These are phyloP conservation scores for Seira musarum DNA, from an alignment of 2,888 invertebrate genomes.

Conservation along the genomic window DNA sequence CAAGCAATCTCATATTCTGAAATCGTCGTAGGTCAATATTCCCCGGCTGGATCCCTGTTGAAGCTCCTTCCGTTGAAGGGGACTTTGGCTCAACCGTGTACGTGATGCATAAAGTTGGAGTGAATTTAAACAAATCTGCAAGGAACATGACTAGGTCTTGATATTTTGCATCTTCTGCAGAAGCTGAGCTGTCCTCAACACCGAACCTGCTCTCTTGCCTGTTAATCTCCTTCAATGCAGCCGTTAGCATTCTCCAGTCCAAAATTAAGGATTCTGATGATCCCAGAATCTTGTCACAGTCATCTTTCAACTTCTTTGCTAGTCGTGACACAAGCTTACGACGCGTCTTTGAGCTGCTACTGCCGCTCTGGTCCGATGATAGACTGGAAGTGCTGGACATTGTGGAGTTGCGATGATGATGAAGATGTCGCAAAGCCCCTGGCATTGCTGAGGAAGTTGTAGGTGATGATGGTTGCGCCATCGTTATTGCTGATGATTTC, in stretches of 20 bases:
- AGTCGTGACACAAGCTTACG: slow-evolving; percentile 56
- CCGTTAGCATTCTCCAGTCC: slow-evolving; percentile 62
- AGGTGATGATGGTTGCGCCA: slow-evolving; percentile 26
- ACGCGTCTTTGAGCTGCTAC: slow-evolving; percentile 54
- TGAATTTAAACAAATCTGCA: slow-evolving; percentile 67
- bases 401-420: slow-evolving; percentile 30
- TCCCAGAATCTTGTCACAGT: slow-evolving; percentile 68
- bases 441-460: slow-evolving; percentile 22
- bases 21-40: slow-evolving; percentile 64
- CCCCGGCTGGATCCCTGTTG: slow-evolving; percentile 20
- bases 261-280: slow-evolving; percentile 65
- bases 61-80: slow-evolving; percentile 11
- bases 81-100: slow-evolving; percentile 51
- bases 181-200: slow-evolving; percentile 30
- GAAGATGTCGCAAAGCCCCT: slow-evolving; percentile 31
- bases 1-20: slow-evolving; percentile 62
- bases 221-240: slow-evolving; percentile 52
- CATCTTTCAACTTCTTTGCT: slow-evolving; percentile 61
- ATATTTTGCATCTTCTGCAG: slow-evolving; percentile 51
- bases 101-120: slow-evolving; percentile 65
- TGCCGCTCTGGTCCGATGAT: slow-evolving; percentile 50
- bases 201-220: slow-evolving; percentile 42
- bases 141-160: slow-evolving; percentile 67
- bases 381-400: slow-evolving; percentile 56
- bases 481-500: slow-evolving; percentile 6